phyloP scores from a whole-genome alignment of 2,797 vertebrate genomes.

The Chaetodon trifasciatus region DNA sequence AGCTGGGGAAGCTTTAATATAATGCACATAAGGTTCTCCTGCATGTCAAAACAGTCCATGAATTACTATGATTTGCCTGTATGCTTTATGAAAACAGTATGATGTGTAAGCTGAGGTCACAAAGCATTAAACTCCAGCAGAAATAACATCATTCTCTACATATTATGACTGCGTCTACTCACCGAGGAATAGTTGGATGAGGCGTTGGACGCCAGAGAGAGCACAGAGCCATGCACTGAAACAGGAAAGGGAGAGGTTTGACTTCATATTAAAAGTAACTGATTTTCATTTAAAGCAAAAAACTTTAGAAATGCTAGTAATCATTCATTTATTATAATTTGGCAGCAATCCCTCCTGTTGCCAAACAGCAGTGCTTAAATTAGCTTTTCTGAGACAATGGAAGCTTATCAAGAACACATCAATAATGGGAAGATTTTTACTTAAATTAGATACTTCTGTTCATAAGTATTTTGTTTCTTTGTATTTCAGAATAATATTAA shows the following conservation, averaged over 20 bases:
- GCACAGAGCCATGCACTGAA: constrained; percentile 96
- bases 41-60: background rate
- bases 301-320: too few species aligned
- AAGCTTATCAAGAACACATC: too few species aligned
- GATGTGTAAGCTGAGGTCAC: background rate
- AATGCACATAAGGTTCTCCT: background rate
- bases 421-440: background rate
- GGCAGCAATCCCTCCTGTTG: background rate
- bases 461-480: background rate
- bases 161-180: constrained; percentile 79
- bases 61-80: background rate
- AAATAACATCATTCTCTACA: background rate
- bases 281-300: background rate
- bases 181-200: constrained; percentile 98
- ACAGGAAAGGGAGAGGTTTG: constrained; percentile 23
- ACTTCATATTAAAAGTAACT: constrained; percentile 8
- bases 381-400: too few species aligned
- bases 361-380: too few species aligned
- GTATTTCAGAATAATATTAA: background rate
- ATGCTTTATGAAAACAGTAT: background rate
- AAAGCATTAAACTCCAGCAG: background rate
- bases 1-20: background rate
- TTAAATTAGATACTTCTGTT: background rate
- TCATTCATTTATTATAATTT: background rate
- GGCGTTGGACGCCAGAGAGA: constrained; percentile 96